phyloP scores from a whole-genome alignment of 2,888 invertebrate genomes.

The Ephialtes manifestator region DNA sequence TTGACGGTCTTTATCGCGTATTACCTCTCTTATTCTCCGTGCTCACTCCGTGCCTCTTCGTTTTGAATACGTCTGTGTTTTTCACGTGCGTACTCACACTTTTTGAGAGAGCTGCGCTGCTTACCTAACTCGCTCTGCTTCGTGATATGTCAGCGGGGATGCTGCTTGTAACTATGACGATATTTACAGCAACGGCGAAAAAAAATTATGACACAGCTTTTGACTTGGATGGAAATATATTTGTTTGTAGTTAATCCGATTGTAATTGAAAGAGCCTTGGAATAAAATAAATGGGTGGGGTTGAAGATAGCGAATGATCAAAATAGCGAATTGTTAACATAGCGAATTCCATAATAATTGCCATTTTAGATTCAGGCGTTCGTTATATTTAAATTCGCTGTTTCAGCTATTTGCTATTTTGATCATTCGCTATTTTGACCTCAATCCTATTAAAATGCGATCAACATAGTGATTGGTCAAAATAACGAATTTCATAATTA shows the following conservation, averaged over 20 bases:
- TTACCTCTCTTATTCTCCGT: constrained; percentile 39
- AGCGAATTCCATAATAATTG: too few relatives aligned
- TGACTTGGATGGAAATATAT: neutral
- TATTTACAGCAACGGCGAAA: neutral
- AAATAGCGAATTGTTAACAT: too few relatives aligned
- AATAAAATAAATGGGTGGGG: too few relatives aligned
- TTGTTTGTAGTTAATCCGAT: neutral
- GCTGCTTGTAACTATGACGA: neutral
- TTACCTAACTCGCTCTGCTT: constrained; percentile 12
- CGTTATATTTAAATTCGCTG: too few relatives aligned
- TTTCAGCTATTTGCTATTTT: too few relatives aligned
- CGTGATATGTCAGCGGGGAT: constrained; percentile 7
- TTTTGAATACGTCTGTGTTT: constrained; percentile 43
- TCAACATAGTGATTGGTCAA: too few relatives aligned
- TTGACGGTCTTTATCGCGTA: constrained; percentile 48
- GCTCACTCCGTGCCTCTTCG: constrained; percentile 54
- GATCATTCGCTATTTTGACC: too few relatives aligned
- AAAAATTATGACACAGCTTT: neutral
- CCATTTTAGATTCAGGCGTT: too few relatives aligned
- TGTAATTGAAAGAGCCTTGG: neutral
- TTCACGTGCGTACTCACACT: constrained; percentile 13
- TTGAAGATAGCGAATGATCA: too few relatives aligned
- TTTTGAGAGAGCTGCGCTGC: neutral
- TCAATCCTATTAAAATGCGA: too few relatives aligned
- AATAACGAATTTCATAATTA: too few relatives aligned